Percentiles rank a stretch among this genome's conserved stretches.
These are phyloP conservation scores for Drosophila elegans DNA, from an alignment of 1,140 invertebrate species.

Conservation along the genomic window DNA sequence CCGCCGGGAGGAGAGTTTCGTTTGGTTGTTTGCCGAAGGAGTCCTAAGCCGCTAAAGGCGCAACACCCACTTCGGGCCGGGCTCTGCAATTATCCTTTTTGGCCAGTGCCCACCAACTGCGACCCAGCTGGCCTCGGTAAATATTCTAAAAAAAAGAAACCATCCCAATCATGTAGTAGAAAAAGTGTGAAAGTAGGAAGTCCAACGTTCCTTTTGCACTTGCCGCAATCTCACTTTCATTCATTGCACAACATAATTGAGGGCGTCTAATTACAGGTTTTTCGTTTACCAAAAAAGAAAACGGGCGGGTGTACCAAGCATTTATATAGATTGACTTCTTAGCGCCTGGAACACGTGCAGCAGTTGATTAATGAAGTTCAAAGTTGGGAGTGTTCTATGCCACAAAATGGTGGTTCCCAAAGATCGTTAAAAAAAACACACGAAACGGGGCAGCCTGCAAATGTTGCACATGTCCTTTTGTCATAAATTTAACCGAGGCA, in stretches of 20 bases:
- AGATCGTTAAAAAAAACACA: conserved; percentile 29
- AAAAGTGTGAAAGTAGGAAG: conserved; percentile 71
- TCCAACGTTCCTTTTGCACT: conserved; percentile 26
- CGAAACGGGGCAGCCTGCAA: conserved; percentile 29
- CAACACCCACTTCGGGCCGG: conserved; percentile 64
- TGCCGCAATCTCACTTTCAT: conserved; percentile 75
- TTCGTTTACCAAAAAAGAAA: conserved; percentile 2
- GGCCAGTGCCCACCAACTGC: conserved; percentile 48
- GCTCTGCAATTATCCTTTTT: conserved; percentile 63
- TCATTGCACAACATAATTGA: conserved; percentile 80
- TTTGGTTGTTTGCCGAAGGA: conserved; percentile 41
- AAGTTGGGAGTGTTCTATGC: conserved; percentile 1
- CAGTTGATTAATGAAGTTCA: conserved; percentile 61
- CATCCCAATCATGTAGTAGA: conserved; percentile 3
- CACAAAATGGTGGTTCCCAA: conserved; percentile 57
- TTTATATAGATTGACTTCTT: conserved; percentile 76
- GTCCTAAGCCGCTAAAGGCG: conserved; percentile 74
- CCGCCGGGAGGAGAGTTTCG: conserved; percentile 8
- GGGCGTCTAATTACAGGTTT: conserved; percentile 51
- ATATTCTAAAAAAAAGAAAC: background rate
- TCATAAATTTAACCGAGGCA: conserved; percentile 50
- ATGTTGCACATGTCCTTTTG: conserved; percentile 78
- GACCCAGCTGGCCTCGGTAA: conserved; percentile 18
- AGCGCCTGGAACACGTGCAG: conserved; percentile 76
- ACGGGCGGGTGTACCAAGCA: conserved; percentile 18